Evolutionary conservation across 2,113 vertebrate species (phyloP).

Genomic region (Burhinus oedicnemus): DNA sequence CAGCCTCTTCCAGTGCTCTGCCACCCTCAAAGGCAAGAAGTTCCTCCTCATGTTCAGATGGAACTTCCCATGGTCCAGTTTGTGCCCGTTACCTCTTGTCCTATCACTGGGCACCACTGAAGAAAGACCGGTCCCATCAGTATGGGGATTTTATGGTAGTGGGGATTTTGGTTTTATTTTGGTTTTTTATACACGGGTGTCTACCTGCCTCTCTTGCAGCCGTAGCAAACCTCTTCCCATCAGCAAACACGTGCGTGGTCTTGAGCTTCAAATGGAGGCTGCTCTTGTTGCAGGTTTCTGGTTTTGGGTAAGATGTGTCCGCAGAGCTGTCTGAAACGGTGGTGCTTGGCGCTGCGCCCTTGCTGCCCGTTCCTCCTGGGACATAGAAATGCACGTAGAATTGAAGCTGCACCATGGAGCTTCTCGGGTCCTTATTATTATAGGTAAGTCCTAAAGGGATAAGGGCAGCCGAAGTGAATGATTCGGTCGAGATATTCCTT

Average conservation of each 20-base stretch:
- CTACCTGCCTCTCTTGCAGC: background rate
- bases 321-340: background rate
- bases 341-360: background rate
- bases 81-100: too few species aligned
- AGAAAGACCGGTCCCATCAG: too few species aligned
- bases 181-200: background rate
- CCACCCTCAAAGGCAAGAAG: too few species aligned
- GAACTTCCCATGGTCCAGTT: too few species aligned
- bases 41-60: too few species aligned
- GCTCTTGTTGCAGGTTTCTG: background rate
- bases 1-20: too few species aligned
- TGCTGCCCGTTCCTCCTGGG: accelerated
- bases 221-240: background rate
- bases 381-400: background rate
- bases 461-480: background rate
- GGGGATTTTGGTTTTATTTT: background rate
- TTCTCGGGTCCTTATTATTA: background rate
- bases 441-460: background rate
- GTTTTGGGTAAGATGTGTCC: background rate
- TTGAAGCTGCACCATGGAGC: background rate
- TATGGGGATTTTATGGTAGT: background rate
- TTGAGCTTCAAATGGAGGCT: background rate
- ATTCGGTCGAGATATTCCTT: background rate
- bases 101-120: too few species aligned
- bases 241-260: background rate